phyloP scores from a whole-genome alignment of 2,113 vertebrate species.

The Paradoxurus hermaphroditus region DNA sequence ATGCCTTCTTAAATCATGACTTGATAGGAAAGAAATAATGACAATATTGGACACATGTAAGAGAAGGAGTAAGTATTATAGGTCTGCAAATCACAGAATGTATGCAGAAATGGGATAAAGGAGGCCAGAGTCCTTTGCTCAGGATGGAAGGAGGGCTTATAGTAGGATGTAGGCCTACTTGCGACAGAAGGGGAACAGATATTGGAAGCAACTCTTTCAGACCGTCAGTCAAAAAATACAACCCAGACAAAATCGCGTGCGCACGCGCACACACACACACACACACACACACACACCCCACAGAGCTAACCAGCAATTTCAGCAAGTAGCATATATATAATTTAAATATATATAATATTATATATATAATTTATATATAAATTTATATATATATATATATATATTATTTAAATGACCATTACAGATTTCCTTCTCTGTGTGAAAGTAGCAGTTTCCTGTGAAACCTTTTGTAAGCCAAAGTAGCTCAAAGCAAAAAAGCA shows the following conservation, averaged over 20 bases:
- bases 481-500: background rate
- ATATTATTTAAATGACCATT: background rate
- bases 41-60: background rate
- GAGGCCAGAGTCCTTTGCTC: background rate
- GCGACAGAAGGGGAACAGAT: slow-evolving; percentile 35
- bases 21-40: background rate
- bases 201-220: slow-evolving; percentile 47
- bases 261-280: too few relatives aligned
- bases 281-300: too few relatives aligned
- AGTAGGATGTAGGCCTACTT: slow-evolving; percentile 23
- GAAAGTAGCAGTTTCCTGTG: background rate
- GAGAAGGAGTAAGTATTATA: background rate
- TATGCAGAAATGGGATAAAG: background rate
- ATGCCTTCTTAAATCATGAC: background rate
- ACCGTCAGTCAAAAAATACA: slow-evolving; percentile 31
- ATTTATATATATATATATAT: background rate
- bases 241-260: background rate
- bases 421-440: background rate
- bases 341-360: background rate
- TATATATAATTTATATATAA: background rate
- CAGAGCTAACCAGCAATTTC: background rate
- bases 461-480: background rate
- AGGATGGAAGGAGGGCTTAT: background rate
- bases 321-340: background rate
- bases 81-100: background rate